Evolutionary conservation across 2,113 vertebrate species (phyloP).

Genomic region (Brachypteracias leptosomus): DNA sequence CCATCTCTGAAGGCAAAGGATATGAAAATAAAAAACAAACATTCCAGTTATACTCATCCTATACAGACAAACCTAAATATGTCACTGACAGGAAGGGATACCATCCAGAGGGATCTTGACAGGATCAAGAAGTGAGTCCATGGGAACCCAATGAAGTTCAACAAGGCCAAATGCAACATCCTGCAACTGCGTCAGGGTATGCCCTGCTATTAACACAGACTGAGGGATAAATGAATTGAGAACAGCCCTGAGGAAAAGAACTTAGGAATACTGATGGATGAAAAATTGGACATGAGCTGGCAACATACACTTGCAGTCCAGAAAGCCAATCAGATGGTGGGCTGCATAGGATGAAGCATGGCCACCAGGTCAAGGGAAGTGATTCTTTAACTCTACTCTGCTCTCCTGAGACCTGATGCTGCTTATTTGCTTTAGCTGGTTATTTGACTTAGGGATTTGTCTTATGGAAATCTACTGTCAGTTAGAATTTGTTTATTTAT

Average conservation of each 20-base stretch:
- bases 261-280: neutral
- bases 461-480: neutral
- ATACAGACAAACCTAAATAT: neutral
- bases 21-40: neutral
- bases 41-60: neutral
- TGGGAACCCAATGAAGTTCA: neutral
- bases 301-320: neutral
- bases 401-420: no score
- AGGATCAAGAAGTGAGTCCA: neutral
- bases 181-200: neutral
- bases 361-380: neutral
- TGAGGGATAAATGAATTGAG: neutral
- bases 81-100: neutral
- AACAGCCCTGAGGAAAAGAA: neutral
- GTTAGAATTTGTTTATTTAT: neutral
- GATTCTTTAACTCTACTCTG: neutral
- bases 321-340: neutral
- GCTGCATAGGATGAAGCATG: rapidly evolving
- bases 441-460: neutral
- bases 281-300: neutral
- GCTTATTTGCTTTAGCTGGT: neutral
- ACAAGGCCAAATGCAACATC: neutral
- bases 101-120: neutral
- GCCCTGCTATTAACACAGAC: neutral
- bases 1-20: neutral